phyloP scores from a whole-genome alignment of 2,888 invertebrate genomes.

The Timema cristinae region DNA sequence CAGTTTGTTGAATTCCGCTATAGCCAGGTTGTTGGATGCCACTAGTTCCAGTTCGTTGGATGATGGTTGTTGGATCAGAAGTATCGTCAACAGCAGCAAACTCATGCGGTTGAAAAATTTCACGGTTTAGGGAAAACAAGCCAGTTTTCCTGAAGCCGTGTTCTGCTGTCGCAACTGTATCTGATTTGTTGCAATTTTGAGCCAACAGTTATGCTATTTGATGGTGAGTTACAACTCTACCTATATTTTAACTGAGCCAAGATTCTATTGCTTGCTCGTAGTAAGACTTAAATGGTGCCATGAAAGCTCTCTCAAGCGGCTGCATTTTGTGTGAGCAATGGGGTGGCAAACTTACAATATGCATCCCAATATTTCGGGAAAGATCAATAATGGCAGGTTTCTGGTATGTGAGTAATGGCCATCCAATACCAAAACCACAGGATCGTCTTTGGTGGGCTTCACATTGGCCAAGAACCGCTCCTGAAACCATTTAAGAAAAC shows the following conservation, averaged over 20 bases:
- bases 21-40: too few species aligned
- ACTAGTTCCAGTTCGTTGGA: too few species aligned
- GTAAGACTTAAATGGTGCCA: background rate
- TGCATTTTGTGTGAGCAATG: slow-evolving; percentile 15
- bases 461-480: slow-evolving; percentile 32
- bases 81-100: background rate
- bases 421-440: slow-evolving; percentile 34
- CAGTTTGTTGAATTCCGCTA: too few species aligned
- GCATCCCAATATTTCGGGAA: slow-evolving; percentile 3
- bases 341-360: slow-evolving; percentile 9
- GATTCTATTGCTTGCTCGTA: background rate
- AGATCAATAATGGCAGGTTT: slow-evolving; percentile 19
- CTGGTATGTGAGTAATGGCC: slow-evolving; percentile 29
- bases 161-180: background rate
- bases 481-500: slow-evolving; percentile 39
- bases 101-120: background rate
- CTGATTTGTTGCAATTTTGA: slow-evolving; percentile 5
- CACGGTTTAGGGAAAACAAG: background rate
- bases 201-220: background rate
- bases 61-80: too few species aligned
- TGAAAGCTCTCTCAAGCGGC: background rate
- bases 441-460: slow-evolving; percentile 35
- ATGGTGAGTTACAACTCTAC: slow-evolving; percentile 1
- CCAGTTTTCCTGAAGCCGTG: slow-evolving; percentile 12
- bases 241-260: background rate